These are phyloP conservation scores for Pogonognathellus flavescens DNA, from an alignment of 1,140 invertebrate species.

Conservation along the genomic window DNA sequence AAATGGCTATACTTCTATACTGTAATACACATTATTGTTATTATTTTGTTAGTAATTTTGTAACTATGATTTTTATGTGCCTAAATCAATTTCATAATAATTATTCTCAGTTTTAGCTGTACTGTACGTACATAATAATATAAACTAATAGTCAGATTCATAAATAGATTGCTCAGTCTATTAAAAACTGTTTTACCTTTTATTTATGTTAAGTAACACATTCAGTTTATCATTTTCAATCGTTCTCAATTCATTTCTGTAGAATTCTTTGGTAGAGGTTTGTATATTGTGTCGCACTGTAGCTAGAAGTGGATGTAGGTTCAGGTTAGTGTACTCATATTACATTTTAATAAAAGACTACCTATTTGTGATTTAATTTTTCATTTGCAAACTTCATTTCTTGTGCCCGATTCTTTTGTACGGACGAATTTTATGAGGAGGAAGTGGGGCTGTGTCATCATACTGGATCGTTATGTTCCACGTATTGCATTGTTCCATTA, in stretches of 20 bases:
- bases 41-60: neutral
- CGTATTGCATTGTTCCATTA: slow-evolving; percentile 5
- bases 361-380: slow-evolving; percentile 30
- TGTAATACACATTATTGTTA: no score
- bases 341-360: slow-evolving; percentile 38
- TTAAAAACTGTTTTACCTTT: no score
- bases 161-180: neutral
- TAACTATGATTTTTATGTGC: slow-evolving; percentile 18
- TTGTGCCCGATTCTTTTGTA: neutral
- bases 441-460: neutral
- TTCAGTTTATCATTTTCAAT: no score
- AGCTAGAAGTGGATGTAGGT: no score
- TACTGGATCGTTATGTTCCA: neutral
- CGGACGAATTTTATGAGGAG: neutral
- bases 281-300: neutral
- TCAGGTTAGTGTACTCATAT: no score
- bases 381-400: neutral
- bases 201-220: no score
- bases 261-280: neutral
- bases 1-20: no score
- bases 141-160: neutral
- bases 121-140: no score
- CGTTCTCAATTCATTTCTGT: neutral
- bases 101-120: slow-evolving; percentile 19
- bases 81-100: slow-evolving; percentile 16